Evolutionary conservation across 2,797 vertebrate species (phyloP).

Genomic region (Trichosurus vulpecula): DNA sequence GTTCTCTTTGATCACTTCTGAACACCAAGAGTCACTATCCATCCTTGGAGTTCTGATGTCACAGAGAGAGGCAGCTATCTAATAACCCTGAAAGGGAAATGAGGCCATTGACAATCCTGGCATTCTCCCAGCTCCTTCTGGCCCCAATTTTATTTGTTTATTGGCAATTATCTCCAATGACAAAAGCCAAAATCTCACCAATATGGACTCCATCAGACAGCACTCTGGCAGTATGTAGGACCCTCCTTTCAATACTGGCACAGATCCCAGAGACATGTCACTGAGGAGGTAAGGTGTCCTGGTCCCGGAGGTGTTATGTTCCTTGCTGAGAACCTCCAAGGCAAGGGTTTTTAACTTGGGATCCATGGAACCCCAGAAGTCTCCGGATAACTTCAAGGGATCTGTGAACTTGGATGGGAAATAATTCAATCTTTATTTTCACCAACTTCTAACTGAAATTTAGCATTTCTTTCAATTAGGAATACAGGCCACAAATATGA

Average conservation of each 20-base stretch:
- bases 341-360: neutral
- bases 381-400: neutral
- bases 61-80: neutral
- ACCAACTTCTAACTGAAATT: neutral
- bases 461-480: neutral
- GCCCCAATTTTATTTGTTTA: neutral
- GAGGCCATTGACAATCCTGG: no score
- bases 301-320: neutral
- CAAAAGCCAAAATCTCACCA: rapidly evolving
- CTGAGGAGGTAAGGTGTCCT: neutral
- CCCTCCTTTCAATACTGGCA: neutral
- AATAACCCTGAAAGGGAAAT: neutral
- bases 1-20: neutral
- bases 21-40: neutral
- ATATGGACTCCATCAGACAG: constrained; percentile 49
- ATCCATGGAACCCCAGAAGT: neutral
- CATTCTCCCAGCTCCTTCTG: no score
- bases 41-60: neutral
- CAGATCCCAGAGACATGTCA: neutral
- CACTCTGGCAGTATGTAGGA: neutral
- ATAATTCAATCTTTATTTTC: neutral
- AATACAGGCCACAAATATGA: neutral
- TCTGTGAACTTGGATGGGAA: neutral
- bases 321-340: neutral
- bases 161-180: neutral